Base-by-base conservation (phyloP, 2,113 vertebrate genomes). In the Lepus europaeus region DNA sequence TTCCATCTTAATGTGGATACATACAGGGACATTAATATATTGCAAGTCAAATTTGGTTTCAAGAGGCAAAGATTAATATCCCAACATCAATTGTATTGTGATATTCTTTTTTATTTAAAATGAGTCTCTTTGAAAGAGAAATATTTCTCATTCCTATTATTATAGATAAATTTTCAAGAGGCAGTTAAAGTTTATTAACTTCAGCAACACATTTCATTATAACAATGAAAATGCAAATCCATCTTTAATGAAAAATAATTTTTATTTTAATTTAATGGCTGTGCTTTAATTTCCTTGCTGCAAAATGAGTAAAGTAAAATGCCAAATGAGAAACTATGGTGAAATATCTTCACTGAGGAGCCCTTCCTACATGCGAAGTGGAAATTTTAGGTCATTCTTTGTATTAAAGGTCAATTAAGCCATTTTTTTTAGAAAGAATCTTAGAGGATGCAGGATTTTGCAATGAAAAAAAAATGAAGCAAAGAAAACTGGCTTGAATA, bases 41-140 rank as follows among this genome's bases (percentile, higher is more conserved):
- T 90, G 27, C 1, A 69, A 77, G 87, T 83, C 23, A 63, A 22
- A 76, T 84, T 77, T 90, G 29, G 76, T 80, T 95, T 51, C n/a
- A 92, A 64, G n/a, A 88, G 68, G 39, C 7, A 78, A 89, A 91
- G 91, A 77, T 81, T 76, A 78, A 31, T 82, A 89, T 63, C 1
- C 36, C 63, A 96, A 64, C 14, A 93, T 70, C 69, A 89, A 31
- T 76, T 86, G 33, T 51, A 78, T 36, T 89, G n/a, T 20, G 22
- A 69, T 85, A 89, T 82, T 22, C 20, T 63, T 8, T 86, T 93
- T 81, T 81, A 61, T 83, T 86, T 86, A 92, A 81, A 94, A 86
- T 4, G 2, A 66, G 3, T 89, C 25, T 81, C 29, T 77, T 80
- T 91, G 29, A 91, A 88, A 22, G 33, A 86, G n/a, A 76, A 93